Conservation (phyloP, 1,140 invertebrate species). For the Camponotus floridanus region DNA sequence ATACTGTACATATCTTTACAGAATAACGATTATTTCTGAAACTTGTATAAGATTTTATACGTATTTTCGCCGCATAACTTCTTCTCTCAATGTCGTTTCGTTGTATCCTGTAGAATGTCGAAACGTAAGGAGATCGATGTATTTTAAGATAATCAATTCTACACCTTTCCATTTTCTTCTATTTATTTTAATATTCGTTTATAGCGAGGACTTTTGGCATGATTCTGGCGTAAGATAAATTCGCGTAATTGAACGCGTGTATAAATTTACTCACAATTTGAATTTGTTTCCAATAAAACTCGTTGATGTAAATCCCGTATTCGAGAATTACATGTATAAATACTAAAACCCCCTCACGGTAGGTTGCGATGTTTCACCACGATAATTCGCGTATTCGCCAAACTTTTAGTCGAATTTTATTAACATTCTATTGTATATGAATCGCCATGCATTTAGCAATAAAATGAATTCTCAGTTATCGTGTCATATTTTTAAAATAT, state of each 20-base stretch:
- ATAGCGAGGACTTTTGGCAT: not conserved
- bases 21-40: constrained; percentile 45
- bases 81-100: constrained; percentile 26
- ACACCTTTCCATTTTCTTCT: not conserved
- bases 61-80: constrained; percentile 29
- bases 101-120: not conserved
- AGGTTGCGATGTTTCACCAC: constrained; percentile 8
- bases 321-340: constrained; percentile 24
- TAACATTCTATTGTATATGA: constrained; percentile 14
- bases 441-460: constrained; percentile 65
- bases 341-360: not conserved
- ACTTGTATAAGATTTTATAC: constrained; percentile 51
- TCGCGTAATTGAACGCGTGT: constrained; percentile 3
- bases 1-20: constrained; percentile 62
- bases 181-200: not conserved
- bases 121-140: not conserved
- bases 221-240: not conserved
- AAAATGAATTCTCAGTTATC: constrained; percentile 47
- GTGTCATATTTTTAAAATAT: constrained; percentile 65
- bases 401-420: not conserved
- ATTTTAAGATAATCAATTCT: not conserved
- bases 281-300: not conserved
- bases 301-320: not conserved
- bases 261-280: constrained; percentile 1
- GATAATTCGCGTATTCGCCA: not conserved